Percentiles rank a stretch among this genome's conserved stretches.
Evolutionary conservation across 2,888 invertebrate species (phyloP).

Genomic region (Callosobruchus maculatus): DNA sequence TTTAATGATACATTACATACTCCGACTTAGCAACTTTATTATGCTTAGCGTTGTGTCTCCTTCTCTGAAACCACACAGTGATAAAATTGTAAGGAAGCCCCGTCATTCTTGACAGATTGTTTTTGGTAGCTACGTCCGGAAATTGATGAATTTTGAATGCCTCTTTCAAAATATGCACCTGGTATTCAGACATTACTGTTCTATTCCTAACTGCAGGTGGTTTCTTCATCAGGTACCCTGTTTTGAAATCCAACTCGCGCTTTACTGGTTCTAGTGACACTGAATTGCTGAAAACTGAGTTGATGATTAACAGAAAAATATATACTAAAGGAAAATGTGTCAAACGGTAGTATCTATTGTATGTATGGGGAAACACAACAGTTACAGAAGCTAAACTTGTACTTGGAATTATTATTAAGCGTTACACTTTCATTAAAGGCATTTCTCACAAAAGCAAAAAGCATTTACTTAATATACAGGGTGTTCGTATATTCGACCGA

Average conservation of each 20-base stretch:
- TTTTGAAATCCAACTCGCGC: neutral
- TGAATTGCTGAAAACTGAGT: neutral
- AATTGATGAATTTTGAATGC: neutral
- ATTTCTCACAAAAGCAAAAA: too few species aligned
- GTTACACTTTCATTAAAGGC: too few species aligned
- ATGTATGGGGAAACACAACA: too few species aligned
- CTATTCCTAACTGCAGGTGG: neutral
- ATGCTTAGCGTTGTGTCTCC: neutral
- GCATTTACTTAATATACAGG: too few species aligned
- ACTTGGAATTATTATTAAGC: too few species aligned
- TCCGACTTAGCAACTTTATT: neutral
- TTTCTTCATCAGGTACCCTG: neutral
- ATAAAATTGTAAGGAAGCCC: neutral
- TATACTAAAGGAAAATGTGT: neutral
- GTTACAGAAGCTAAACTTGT: too few species aligned
- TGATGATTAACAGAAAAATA: neutral
- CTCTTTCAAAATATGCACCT: neutral
- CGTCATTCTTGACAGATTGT: neutral
- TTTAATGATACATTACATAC: neutral
- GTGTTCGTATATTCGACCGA: too few species aligned
- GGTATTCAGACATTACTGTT: neutral
- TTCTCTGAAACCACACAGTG: neutral
- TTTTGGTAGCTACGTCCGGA: neutral
- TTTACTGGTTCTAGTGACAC: neutral
- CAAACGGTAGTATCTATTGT: too few species aligned